These are phyloP conservation scores for Gadopsis bispinosus DNA, from an alignment of 2,797 vertebrate genomes.

Conservation along the genomic window DNA sequence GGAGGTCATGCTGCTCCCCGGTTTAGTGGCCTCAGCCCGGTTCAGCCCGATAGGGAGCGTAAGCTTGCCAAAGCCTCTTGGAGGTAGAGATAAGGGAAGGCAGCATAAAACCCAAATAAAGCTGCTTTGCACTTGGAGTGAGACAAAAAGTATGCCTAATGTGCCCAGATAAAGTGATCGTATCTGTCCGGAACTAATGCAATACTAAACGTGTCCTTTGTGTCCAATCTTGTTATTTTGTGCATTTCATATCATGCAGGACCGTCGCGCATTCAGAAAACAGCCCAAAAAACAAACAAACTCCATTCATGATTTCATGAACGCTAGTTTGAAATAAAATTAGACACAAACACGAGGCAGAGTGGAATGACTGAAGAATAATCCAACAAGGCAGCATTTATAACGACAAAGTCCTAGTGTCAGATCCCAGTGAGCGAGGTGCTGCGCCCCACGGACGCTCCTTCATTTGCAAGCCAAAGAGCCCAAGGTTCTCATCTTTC, in stretches of 20 bases:
- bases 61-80: constrained; percentile 64
- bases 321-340: background rate
- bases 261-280: background rate
- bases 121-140: constrained; percentile 70
- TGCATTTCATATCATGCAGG: background rate
- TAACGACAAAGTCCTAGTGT: constrained; percentile 25
- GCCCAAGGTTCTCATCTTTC: constrained; percentile 63
- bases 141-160: constrained; percentile 66
- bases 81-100: constrained; percentile 73
- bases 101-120: constrained; percentile 76
- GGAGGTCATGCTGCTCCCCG: constrained; percentile 46
- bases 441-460: constrained; percentile 32
- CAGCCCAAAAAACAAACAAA: background rate
- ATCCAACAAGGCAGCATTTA: constrained; percentile 31
- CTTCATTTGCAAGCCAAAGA: constrained; percentile 59
- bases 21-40: constrained; percentile 55
- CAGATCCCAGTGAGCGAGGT: constrained; percentile 33
- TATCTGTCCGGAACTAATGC: constrained; percentile 53
- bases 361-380: constrained; percentile 23
- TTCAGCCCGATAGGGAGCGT: constrained; percentile 66
- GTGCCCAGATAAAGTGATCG: constrained; percentile 59
- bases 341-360: background rate
- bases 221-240: constrained; percentile 1
- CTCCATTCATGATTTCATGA: background rate
- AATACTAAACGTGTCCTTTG: constrained; percentile 31